Evolutionary conservation across 2,113 vertebrate genomes (phyloP).

Genomic region (Nerophis lumbriciformis): DNA sequence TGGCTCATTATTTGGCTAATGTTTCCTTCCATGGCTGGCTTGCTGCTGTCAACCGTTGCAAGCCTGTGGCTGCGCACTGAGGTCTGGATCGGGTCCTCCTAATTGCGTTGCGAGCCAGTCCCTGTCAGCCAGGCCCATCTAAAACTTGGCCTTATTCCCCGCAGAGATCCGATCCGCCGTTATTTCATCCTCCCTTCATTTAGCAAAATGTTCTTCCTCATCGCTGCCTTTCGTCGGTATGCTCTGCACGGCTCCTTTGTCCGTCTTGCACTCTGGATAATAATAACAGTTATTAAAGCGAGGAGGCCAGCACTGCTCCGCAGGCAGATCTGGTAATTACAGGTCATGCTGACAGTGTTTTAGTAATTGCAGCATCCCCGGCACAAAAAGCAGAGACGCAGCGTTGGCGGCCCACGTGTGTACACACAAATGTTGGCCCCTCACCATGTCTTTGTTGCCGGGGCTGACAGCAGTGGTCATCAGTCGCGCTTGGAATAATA

Average conservation of each 20-base stretch:
- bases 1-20: conserved; percentile 49
- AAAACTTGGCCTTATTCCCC: conserved; percentile 44
- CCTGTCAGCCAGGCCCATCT: conserved; percentile 30
- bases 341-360: conserved; percentile 65
- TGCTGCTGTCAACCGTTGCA: conserved; percentile 52
- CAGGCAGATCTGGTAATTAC: conserved; percentile 67
- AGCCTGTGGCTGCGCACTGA: conserved; percentile 55
- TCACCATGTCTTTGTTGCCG: conserved; percentile 19
- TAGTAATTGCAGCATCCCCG: conserved; percentile 61
- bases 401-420: conserved; percentile 1
- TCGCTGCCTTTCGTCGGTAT: conserved; percentile 33
- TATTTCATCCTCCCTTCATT: conserved; percentile 49
- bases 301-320: conserved; percentile 52
- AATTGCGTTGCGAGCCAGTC: conserved; percentile 51
- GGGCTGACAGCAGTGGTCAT: conserved; percentile 37
- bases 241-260: conserved; percentile 22
- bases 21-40: conserved; percentile 51
- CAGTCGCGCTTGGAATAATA: conserved; percentile 43
- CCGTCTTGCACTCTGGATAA: conserved; percentile 54
- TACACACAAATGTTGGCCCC: conserved; percentile 20
- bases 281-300: conserved; percentile 73
- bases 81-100: conserved; percentile 52
- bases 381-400: conserved; percentile 49
- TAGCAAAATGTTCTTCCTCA: conserved; percentile 43
- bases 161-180: conserved; percentile 38